These are phyloP conservation scores for Drosophila teissieri DNA, from an alignment of 1,140 invertebrate genomes.

Conservation along the genomic window DNA sequence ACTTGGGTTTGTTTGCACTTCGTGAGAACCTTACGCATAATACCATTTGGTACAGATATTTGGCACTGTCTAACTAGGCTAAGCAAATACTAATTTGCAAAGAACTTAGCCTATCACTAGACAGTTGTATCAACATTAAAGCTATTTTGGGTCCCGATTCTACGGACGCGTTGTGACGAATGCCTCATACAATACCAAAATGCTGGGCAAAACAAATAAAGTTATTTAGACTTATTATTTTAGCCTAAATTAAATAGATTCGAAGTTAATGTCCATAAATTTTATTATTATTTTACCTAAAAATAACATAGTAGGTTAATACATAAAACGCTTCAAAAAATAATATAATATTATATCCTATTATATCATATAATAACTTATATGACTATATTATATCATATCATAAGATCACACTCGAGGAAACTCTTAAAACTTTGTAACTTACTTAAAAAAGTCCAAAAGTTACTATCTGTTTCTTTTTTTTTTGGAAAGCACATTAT, in stretches of 20 bases:
- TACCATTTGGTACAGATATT: neutral
- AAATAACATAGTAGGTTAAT: too few relatives aligned
- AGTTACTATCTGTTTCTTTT: too few relatives aligned
- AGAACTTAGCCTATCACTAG: conserved; percentile 1
- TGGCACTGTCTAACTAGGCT: neutral
- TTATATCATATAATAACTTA: too few relatives aligned
- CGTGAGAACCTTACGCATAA: neutral
- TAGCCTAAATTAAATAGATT: neutral
- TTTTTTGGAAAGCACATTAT: too few relatives aligned
- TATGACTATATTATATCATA: too few relatives aligned
- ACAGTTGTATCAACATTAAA: conserved; percentile 19
- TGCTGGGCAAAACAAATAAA: neutral
- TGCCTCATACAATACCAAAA: neutral
- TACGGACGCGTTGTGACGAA: neutral
- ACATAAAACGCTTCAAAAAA: too few relatives aligned
- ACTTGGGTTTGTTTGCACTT: neutral
- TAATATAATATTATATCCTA: too few relatives aligned
- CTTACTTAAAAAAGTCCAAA: too few relatives aligned
- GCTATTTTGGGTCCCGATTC: neutral
- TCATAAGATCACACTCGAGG: too few relatives aligned
- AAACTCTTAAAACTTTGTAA: too few relatives aligned
- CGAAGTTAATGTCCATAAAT: too few relatives aligned
- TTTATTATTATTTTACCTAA: too few relatives aligned
- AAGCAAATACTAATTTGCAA: conserved; percentile 11
- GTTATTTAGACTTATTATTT: neutral